Evolutionary conservation across 1,140 invertebrate species (phyloP).

Genomic region (Calycopis cecrops): DNA sequence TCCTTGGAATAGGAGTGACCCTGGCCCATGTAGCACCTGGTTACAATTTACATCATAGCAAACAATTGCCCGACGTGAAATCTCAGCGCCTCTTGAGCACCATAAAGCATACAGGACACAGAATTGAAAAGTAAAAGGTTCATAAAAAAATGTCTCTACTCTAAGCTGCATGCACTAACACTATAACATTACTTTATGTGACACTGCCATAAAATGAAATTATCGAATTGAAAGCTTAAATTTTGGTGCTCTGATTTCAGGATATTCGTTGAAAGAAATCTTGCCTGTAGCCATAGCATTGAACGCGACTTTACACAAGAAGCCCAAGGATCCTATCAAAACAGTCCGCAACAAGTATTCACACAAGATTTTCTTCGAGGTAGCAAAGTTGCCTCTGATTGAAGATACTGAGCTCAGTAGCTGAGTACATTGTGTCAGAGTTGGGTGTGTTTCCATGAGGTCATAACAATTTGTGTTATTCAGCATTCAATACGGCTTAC

Average conservation of each 20-base stretch:
- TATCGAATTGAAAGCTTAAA: background rate
- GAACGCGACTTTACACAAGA: constrained; percentile 86
- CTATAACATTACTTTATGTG: background rate
- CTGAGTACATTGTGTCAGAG: constrained; percentile 29
- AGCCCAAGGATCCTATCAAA: constrained; percentile 83
- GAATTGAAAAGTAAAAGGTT: too few species aligned
- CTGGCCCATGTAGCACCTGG: too few species aligned
- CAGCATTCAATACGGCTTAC: background rate
- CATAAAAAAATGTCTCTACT: background rate
- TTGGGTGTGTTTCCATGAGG: background rate
- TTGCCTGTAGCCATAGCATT: constrained; percentile 81
- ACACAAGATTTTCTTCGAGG: constrained; percentile 93
- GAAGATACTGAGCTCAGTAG: constrained; percentile 52
- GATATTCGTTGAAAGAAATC: constrained; percentile 87
- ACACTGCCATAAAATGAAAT: background rate
- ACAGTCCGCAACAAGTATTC: constrained; percentile 96
- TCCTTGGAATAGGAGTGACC: too few species aligned
- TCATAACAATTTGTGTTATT: background rate
- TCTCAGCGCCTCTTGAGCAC: too few species aligned
- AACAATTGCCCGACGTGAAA: too few species aligned
- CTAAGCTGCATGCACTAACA: background rate
- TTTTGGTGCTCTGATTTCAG: constrained; percentile 42
- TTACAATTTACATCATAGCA: too few species aligned
- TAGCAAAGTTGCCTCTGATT: constrained; percentile 82
- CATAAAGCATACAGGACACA: too few species aligned